A percentile compares a stretch with the other conserved stretches of the same genome.
phyloP scores from a whole-genome alignment of 2,888 invertebrate species.

The Prosapia bicincta region DNA sequence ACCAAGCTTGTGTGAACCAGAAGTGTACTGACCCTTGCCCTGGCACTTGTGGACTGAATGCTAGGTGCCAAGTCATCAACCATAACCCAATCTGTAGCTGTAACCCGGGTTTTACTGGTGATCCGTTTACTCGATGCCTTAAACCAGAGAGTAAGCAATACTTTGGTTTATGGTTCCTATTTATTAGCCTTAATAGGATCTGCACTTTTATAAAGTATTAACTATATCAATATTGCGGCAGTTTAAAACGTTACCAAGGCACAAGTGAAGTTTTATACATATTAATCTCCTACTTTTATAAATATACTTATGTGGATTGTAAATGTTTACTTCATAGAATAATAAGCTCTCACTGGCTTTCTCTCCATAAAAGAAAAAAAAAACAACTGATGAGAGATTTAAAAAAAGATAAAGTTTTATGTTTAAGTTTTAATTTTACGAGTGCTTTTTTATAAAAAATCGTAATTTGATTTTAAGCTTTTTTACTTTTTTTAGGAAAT shows the following conservation, averaged over 20 bases:
- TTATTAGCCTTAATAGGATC: neutral
- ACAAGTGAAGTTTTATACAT: neutral
- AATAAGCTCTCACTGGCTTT: too few species aligned
- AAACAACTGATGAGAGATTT: too few species aligned
- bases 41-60: conserved; percentile 68
- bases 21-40: conserved; percentile 71
- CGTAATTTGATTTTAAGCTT: too few species aligned
- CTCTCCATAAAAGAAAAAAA: too few species aligned
- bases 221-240: too few species aligned
- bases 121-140: conserved; percentile 68
- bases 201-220: neutral
- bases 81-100: conserved; percentile 76
- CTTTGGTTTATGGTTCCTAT: neutral
- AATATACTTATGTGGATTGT: too few species aligned
- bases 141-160: conserved; percentile 40
- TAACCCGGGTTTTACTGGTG: conserved; percentile 64
- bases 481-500: too few species aligned
- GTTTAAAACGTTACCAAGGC: neutral
- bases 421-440: too few species aligned
- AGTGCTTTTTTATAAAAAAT: too few species aligned
- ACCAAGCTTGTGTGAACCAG: conserved; percentile 70
- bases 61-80: conserved; percentile 68
- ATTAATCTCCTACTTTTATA: neutral
- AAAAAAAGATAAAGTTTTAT: too few species aligned
- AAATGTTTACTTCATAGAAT: too few species aligned